Conservation (phyloP, 1,140 invertebrate genomes). For the Drosophila kohkoa region DNA sequence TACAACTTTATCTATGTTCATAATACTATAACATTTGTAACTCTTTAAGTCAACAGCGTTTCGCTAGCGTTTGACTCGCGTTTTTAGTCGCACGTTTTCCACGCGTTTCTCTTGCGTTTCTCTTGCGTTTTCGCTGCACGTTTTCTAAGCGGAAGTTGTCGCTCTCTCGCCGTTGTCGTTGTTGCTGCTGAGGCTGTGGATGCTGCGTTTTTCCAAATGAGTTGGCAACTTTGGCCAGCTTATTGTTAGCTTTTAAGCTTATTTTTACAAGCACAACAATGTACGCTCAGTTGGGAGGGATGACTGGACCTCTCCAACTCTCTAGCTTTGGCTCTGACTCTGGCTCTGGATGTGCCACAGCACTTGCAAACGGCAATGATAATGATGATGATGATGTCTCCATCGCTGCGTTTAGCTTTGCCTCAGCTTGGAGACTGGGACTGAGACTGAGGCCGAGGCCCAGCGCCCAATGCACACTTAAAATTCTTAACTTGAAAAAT, state of each 20-base stretch:
- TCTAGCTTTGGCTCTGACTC: slow-evolving; percentile 32
- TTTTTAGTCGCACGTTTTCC: neutral
- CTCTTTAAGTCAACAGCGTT: neutral
- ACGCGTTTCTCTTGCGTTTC: slow-evolving; percentile 42
- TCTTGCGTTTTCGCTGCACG: slow-evolving; percentile 32
- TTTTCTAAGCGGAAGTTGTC: slow-evolving; percentile 78
- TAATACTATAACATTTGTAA: too few species aligned
- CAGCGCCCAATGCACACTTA: slow-evolving; percentile 81
- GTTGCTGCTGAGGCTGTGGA: slow-evolving; percentile 24
- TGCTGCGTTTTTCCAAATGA: slow-evolving; percentile 76
- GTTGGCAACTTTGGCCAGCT: slow-evolving; percentile 78
- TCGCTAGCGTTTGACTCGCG: slow-evolving; percentile 25
- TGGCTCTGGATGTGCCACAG: slow-evolving; percentile 28
- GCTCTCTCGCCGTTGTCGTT: slow-evolving; percentile 20
- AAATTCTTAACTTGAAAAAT: slow-evolving; percentile 85
- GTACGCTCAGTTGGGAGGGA: slow-evolving; percentile 41
- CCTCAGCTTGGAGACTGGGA: too few species aligned
- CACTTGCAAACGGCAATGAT: slow-evolving; percentile 27
- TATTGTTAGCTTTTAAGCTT: slow-evolving; percentile 83
- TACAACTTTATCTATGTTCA: too few species aligned
- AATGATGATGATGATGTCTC: slow-evolving; percentile 51
- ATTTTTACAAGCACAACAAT: slow-evolving; percentile 83
- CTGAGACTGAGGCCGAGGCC: slow-evolving; percentile 11
- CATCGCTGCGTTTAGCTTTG: slow-evolving; percentile 29
- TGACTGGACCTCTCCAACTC: slow-evolving; percentile 23